Conservation (phyloP, 2,113 vertebrate genomes). For the Hippocampus abdominalis region DNA sequence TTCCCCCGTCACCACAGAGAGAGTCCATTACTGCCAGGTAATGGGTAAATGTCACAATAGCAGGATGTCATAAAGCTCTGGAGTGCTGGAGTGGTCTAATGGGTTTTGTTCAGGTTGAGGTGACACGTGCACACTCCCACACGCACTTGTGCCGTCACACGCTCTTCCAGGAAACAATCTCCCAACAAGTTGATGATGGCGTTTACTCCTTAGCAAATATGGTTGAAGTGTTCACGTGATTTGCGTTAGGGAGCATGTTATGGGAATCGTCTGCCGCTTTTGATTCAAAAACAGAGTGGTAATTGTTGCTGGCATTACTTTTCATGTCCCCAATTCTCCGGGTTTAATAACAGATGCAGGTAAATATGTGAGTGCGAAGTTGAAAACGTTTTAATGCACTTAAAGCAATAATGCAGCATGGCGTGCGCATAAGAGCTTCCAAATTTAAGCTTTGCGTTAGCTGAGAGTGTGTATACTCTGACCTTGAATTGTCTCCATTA, state of each 20-base stretch:
- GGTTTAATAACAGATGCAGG: neutral
- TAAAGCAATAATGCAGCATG: neutral
- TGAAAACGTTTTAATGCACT: neutral
- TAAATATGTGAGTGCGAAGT: neutral
- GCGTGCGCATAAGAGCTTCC: neutral
- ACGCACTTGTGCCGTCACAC: constrained; percentile 14
- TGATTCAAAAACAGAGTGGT: constrained; percentile 11
- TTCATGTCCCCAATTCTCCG: neutral
- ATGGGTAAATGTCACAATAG: constrained; percentile 70
- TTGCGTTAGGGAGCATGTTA: constrained; percentile 39
- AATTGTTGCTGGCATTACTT: constrained; percentile 3
- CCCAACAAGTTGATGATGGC: constrained; percentile 29
- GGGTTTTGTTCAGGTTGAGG: constrained; percentile 73
- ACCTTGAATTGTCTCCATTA: neutral
- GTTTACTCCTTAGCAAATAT: constrained; percentile 39
- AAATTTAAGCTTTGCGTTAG: neutral
- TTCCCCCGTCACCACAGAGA: constrained; percentile 52
- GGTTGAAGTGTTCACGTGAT: constrained; percentile 45
- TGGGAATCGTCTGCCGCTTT: constrained; percentile 30
- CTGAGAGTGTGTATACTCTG: neutral
- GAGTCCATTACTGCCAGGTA: constrained; percentile 73
- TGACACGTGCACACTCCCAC: constrained; percentile 51
- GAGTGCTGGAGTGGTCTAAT: constrained; percentile 71
- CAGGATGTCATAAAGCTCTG: constrained; percentile 72
- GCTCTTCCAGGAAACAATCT: constrained; percentile 53